phyloP scores from a whole-genome alignment of 92 coral and sea anemone species.

The Epizoanthus scotinus region DNA sequence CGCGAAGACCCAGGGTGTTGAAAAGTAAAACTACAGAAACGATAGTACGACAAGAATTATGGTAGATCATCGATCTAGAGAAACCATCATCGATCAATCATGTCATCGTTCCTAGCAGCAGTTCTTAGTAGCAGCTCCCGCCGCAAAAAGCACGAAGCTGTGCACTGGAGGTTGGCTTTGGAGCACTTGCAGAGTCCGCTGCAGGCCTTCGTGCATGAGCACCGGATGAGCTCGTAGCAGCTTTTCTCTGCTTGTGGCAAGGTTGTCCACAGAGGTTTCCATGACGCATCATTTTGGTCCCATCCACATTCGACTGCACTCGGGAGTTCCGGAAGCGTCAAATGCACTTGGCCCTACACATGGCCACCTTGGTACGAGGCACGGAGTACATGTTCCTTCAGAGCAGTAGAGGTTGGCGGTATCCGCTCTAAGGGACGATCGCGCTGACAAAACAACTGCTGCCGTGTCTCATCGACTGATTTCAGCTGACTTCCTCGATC shows the following conservation, averaged over 20 bases:
- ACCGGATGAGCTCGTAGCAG: not conserved
- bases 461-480: conserved; percentile 36
- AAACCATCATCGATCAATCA: too few species aligned
- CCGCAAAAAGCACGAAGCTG: too few species aligned
- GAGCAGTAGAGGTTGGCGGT: conserved; percentile 29
- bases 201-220: too few species aligned
- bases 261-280: conserved; percentile 14
- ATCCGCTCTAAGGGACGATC: conserved; percentile 29
- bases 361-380: conserved; percentile 25
- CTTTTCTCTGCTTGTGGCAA: not conserved
- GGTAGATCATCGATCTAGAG: too few species aligned
- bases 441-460: conserved; percentile 20
- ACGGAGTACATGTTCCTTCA: conserved; percentile 20
- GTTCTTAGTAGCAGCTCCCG: too few species aligned
- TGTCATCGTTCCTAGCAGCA: too few species aligned
- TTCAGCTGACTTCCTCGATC: conserved; percentile 28
- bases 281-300: not conserved
- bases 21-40: too few species aligned
- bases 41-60: too few species aligned
- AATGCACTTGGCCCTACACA: conserved; percentile 7
- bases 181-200: too few species aligned
- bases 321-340: conserved; percentile 5
- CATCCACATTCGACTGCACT: conserved; percentile 20
- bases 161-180: too few species aligned
- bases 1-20: too few species aligned